These are phyloP conservation scores for Drosophila athabasca DNA, from an alignment of 1,140 invertebrate species.

Conservation along the genomic window DNA sequence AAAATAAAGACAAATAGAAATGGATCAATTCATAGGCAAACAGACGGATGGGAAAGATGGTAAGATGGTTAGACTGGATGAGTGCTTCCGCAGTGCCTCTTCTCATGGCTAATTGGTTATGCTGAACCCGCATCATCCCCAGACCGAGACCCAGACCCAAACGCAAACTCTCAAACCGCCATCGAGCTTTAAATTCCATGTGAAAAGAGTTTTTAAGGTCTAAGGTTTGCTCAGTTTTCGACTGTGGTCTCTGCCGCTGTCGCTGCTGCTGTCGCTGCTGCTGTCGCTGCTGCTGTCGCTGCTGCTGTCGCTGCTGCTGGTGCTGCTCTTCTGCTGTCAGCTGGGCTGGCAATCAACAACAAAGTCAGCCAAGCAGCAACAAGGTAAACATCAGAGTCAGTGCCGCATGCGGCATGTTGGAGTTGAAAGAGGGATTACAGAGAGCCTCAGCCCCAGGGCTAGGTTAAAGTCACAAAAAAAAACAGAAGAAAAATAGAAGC, in stretches of 20 bases:
- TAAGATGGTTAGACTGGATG: no score
- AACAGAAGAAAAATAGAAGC: constrained; percentile 7
- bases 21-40: no score
- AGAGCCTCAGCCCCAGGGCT: constrained; percentile 11
- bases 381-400: constrained; percentile 63
- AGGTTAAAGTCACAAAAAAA: constrained; percentile 58
- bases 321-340: constrained; percentile 38
- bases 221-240: constrained; percentile 23
- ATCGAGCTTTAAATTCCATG: constrained; percentile 50
- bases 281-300: constrained; percentile 27
- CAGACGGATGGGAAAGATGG: no score
- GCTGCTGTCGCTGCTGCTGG: not conserved
- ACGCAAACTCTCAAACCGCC: not conserved
- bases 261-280: constrained; percentile 1
- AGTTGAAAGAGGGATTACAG: constrained; percentile 12
- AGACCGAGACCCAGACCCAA: not conserved
- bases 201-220: constrained; percentile 45
- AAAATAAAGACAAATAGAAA: no score
- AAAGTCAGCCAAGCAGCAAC: constrained; percentile 73
- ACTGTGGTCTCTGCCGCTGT: not conserved
- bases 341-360: constrained; percentile 76
- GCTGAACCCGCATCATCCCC: constrained; percentile 38
- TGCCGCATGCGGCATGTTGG: not conserved
- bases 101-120: constrained; percentile 52
- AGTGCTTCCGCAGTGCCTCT: constrained; percentile 37